Evolutionary conservation across 2,888 invertebrate genomes (phyloP), one percentile per base, ranked within the genome.

Genomic region (Lycophotia porphyrea): DNA sequence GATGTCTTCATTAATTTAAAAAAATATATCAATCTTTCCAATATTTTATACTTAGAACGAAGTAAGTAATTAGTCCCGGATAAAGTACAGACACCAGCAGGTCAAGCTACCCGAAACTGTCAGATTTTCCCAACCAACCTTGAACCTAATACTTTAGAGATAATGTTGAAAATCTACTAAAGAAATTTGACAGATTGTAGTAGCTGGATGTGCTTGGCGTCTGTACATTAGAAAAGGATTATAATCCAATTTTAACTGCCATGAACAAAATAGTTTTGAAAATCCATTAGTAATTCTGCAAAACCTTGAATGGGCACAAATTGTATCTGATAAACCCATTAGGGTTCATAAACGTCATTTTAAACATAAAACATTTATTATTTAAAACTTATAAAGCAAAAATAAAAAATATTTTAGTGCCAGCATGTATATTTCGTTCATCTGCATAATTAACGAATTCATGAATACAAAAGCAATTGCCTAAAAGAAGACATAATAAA

Each of bases 391-490:
- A 27, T 5, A 49, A 52, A 66, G 24, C 4, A n/a, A 36, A 9
- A 61, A 61, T 24, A 42, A 18, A 55, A 44, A 24, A 60, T n/a
- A 76, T 44, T 52, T 49, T 11, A 52, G 27, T 21, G 31, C 39
- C 21, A 42, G 13, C 5, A 31, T 3, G 3, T 55, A 47, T 5
- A 44, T 58, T 74, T 21, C 47, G 3, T 34, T 66, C 34, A 34
- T 76, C 66, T 36, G 34, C 49, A 75, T 24, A 74, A 75, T 58
- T 7, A 21, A 76, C 47, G 42, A 60, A 42, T 76, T 49, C 31
- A 27, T 24, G 58, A 76, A 60, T 47, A 60, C 39, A 60, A 49
- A 47, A 65, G 21, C 39, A 39, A 74, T 65, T 75, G 31, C 65
- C 21, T 75, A 47, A 60, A 47, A 65, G 31, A 21, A 39, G 21